Base-by-base conservation (phyloP, 2,888 invertebrate genomes). In the Drosophila quinaria region DNA sequence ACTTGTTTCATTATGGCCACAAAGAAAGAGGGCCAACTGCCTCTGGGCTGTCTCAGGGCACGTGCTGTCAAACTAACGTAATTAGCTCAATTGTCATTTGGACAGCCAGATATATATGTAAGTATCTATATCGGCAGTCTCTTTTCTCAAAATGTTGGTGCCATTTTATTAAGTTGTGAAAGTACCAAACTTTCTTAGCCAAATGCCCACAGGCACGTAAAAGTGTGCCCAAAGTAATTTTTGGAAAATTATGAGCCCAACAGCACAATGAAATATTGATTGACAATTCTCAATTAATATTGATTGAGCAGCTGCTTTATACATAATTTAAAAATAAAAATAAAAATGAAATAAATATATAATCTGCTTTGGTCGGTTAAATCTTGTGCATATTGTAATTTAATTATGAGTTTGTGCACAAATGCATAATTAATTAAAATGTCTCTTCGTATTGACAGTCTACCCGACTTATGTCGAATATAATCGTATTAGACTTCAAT, bases 61-160 rank as follows among this genome's bases (percentile, higher is more conserved):
- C 88, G 86, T 72, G 50, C 56, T 63, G 58, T 59, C 64, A 73
- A 82, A 84, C 73, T 71, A 76, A 80, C 78, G 82, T 88, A 86
- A 86, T 89, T 89, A 89, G 82, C 80, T 73, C 88, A 89, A 86
- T 86, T 87, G 88, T 87, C 88, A 80, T 87, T 80, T 80, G 64
- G 60, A 55, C 78, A 84, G 66, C 65, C 61, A 17, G 37, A 39
- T 63, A 17, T 10, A 39, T 8, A 29, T 8, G 25, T 61, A 37
- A 35, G 44, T 47, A 54, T 33, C 29, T 33, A 47, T 41, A 46
- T 22, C 54, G 49, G n/a, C n/a, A n/a, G n/a, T n/a, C n/a, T n/a
- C n/a, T n/a, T n/a, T n/a, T n/a, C n/a, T n/a, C n/a, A n/a, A 66
- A 78, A 42, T 42, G 19, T 70, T 69, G 73, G 70, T 76, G 84